These are phyloP conservation scores for Caracal caracal DNA, from an alignment of 2,113 vertebrate species.

Conservation along the genomic window DNA sequence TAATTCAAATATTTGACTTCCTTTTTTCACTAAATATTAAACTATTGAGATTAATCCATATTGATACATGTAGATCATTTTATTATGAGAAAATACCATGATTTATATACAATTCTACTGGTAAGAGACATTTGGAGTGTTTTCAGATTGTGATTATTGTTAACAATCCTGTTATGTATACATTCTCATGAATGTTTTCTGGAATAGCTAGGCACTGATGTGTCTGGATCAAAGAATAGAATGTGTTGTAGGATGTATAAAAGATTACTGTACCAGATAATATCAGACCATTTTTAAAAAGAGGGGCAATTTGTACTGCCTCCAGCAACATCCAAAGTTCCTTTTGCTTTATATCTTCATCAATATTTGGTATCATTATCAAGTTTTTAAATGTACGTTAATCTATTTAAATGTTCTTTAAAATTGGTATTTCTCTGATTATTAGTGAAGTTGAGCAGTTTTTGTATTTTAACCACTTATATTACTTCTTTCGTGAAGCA, in stretches of 20 bases:
- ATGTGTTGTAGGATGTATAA: background rate
- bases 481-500: background rate
- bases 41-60: background rate
- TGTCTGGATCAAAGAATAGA: background rate
- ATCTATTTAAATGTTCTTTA: background rate
- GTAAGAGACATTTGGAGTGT: background rate
- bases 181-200: background rate
- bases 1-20: background rate
- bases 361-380: background rate
- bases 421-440: background rate
- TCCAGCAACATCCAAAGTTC: background rate
- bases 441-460: background rate
- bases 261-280: background rate
- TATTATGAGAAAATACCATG: background rate
- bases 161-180: background rate
- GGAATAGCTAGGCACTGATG: background rate
- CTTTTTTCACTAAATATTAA: background rate
- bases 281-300: background rate
- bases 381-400: background rate
- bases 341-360: background rate
- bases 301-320: background rate
- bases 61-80: background rate
- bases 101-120: background rate
- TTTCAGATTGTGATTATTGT: background rate
- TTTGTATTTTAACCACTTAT: background rate